phyloP scores from a whole-genome alignment of 2,113 vertebrate genomes.

The Daboia siamensis region DNA sequence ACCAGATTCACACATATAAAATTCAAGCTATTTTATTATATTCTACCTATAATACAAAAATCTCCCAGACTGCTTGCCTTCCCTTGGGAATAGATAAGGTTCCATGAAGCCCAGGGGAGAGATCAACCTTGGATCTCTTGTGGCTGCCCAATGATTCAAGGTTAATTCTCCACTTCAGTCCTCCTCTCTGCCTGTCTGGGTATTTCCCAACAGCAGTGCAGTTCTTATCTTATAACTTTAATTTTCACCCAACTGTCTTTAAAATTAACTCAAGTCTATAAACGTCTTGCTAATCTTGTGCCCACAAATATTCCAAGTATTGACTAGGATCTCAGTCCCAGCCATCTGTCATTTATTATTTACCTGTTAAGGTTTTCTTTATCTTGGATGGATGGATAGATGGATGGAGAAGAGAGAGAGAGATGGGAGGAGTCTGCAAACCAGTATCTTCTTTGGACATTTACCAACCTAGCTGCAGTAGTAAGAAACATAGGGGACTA shows the following conservation, averaged over 20 bases:
- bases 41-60: background rate
- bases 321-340: background rate
- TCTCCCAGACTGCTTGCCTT: background rate
- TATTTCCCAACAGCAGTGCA: background rate
- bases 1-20: too few species aligned
- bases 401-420: background rate
- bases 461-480: background rate
- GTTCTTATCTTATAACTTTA: constrained; percentile 54
- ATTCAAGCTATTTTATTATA: too few species aligned
- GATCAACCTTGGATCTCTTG: background rate
- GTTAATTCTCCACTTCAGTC: background rate
- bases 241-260: constrained; percentile 62
- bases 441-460: background rate
- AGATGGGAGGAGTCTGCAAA: background rate
- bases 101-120: background rate
- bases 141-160: background rate
- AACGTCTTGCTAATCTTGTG: constrained; percentile 29
- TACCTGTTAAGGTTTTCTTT: background rate
- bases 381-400: background rate
- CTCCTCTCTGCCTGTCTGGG: background rate
- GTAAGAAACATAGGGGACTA: background rate
- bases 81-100: background rate
- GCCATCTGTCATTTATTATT: background rate
- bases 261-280: constrained; percentile 60
- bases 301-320: background rate